Base-by-base conservation (phyloP, 2,797 vertebrate species). In the Balearica regulorum region DNA sequence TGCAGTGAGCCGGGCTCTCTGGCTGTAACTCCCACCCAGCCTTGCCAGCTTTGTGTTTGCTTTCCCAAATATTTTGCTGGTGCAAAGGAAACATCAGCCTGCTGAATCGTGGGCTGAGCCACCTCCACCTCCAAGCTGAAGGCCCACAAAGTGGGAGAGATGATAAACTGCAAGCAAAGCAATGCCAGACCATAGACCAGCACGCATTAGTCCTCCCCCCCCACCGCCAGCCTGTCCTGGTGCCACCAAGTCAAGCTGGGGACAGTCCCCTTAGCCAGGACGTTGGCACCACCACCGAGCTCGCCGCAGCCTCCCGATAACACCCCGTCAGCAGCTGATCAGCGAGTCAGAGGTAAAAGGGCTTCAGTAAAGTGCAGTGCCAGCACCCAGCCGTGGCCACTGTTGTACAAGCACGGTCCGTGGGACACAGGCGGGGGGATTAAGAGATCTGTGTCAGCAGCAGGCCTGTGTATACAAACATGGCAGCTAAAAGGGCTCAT, bases 311-410 rank as follows among this genome's bases (percentile, higher is more conserved):
- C 93, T 89, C 71, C 83, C 26, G 39, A 91, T 97, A 97, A 84
- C 87, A 94, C 97, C 95, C 97, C 82, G 98, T 99, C 99, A 99
- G 99, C 98, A 99, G 97, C 98, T 98, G 98, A 98, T 98, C 98
- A 99, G 98, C 98, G 97, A 98, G 98, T 98, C 98, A 98, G 98
- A 97, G 97, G 94, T 97, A 98, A 98, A 98, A 98, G 95, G 91
- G 96, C 90, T 97, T 97, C 96, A 95, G 93, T 58, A 98, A 98
- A 98, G 64, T 98, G 97, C 97, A 97, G 96, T 97, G 97, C 96
- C 97, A 97, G 97, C 97, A 98, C 22, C 87, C 96, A 95, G 96
- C 94, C 53, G 0, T 54, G 91, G 95, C 71, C 96, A 92, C 90
- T 29, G 4, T 72, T 97, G 97, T 97, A 86, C 92, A 92, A 96